These are phyloP conservation scores for Sminthurides aquaticus DNA, from an alignment of 2,888 invertebrate species.

Conservation along the genomic window DNA sequence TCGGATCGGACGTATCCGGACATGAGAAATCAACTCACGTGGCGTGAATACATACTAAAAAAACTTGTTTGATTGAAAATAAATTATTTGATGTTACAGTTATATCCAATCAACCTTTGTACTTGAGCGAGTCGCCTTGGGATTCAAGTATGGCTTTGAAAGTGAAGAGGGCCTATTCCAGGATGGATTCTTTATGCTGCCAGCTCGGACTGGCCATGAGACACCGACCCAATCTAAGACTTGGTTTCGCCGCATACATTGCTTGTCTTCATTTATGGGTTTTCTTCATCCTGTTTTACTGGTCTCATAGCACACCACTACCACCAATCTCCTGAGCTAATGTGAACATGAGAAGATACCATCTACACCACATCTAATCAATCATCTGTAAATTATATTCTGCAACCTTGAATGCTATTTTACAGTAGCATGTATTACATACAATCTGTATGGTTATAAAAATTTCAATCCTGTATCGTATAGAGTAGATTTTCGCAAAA, in stretches of 20 bases:
- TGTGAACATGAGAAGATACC: neutral
- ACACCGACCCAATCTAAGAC: conserved; percentile 39
- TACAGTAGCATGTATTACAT: too few relatives aligned
- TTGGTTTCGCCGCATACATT: conserved; percentile 40
- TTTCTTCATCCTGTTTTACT: conserved; percentile 38
- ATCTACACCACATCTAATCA: neutral
- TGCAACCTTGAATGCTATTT: too few relatives aligned
- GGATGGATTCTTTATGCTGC: conserved; percentile 64
- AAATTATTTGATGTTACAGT: conserved; percentile 51
- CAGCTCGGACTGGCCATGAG: conserved; percentile 40
- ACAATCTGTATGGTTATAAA: too few relatives aligned
- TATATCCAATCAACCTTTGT: conserved; percentile 61
- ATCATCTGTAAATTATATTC: too few relatives aligned
- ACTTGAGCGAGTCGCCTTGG: conserved; percentile 66
- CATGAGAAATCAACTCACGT: too few relatives aligned
- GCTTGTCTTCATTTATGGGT: conserved; percentile 42
- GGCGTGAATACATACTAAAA: too few relatives aligned
- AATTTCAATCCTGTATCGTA: too few relatives aligned
- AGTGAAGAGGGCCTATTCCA: conserved; percentile 69
- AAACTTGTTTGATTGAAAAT: too few relatives aligned
- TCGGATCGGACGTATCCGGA: too few relatives aligned
- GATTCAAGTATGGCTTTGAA: conserved; percentile 66
- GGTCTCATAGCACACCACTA: conserved; percentile 21
- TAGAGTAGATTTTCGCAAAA: too few relatives aligned
- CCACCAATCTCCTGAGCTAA: conserved; percentile 4